Conservation (phyloP, 2,888 invertebrate genomes). For the Bembecia ichneumoniformis region DNA sequence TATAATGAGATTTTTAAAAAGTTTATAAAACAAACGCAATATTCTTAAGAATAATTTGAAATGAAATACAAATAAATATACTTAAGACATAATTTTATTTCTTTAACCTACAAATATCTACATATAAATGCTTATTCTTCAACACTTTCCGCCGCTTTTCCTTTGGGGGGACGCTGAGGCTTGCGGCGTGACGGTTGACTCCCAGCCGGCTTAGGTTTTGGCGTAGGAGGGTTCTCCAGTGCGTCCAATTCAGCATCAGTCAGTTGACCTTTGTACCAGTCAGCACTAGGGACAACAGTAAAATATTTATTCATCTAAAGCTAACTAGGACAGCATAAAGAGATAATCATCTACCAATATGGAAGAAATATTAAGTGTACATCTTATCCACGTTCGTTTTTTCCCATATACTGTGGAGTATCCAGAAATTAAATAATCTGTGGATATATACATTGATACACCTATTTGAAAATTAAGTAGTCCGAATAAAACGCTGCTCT, state of each 20-base stretch:
- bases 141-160: conserved; percentile 28
- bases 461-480: too few relatives aligned
- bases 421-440: too few relatives aligned
- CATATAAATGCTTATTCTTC: conserved; percentile 32
- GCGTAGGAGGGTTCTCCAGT: conserved; percentile 83
- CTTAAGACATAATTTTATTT: conserved; percentile 5
- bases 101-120: not conserved
- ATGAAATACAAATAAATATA: conserved; percentile 1
- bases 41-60: too few relatives aligned
- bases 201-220: conserved; percentile 72
- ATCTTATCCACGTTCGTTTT: too few relatives aligned
- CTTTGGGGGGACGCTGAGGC: conserved; percentile 53
- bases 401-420: too few relatives aligned
- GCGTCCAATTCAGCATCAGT: conserved; percentile 85
- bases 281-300: conserved; percentile 75
- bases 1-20: too few relatives aligned
- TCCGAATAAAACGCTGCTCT: too few relatives aligned
- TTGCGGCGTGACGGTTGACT: conserved; percentile 54
- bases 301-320: not conserved
- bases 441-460: too few relatives aligned
- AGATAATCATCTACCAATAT: too few relatives aligned
- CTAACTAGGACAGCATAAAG: not conserved
- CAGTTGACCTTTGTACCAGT: conserved; percentile 90
- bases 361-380: too few relatives aligned
- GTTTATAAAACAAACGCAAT: too few relatives aligned